Percentiles rank a stretch among this genome's conserved stretches.
phyloP scores from a whole-genome alignment of 2,888 invertebrate species.

The Ditula angustiorana region DNA sequence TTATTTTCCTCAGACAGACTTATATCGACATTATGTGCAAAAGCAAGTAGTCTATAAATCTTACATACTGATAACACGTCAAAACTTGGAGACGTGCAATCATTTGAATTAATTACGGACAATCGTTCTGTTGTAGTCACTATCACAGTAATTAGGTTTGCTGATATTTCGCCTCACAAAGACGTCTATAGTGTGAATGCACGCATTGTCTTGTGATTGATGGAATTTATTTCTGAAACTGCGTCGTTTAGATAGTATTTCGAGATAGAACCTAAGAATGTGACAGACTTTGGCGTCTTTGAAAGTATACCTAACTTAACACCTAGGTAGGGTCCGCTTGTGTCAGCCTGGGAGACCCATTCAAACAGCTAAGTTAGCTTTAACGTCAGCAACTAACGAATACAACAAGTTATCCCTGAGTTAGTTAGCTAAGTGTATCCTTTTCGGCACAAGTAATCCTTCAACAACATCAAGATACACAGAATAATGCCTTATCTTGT shows the following conservation, averaged over 20 bases:
- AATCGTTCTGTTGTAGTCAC: slow-evolving; percentile 52
- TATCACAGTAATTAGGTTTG: slow-evolving; percentile 2
- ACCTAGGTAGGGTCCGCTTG: neutral
- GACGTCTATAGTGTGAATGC: slow-evolving; percentile 22
- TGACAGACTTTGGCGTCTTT: slow-evolving; percentile 3
- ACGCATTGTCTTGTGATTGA: slow-evolving; percentile 30
- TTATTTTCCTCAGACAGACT: neutral
- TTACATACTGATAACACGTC: slow-evolving; percentile 15
- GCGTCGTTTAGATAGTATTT: slow-evolving; percentile 5
- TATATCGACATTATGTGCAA: neutral
- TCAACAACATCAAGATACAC: no score
- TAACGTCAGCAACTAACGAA: no score
- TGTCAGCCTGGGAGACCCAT: no score
- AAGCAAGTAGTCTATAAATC: slow-evolving; percentile 10
- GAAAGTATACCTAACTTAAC: neutral
- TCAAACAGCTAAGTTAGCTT: no score
- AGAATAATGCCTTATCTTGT: no score
- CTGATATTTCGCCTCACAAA: slow-evolving; percentile 19
- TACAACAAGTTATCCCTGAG: no score
- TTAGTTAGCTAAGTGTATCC: no score
- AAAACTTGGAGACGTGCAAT: slow-evolving; percentile 49
- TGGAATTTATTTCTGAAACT: slow-evolving; percentile 1
- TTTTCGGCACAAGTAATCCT: no score
- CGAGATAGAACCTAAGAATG: neutral
- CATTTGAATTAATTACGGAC: slow-evolving; percentile 59